These are phyloP conservation scores for Drosophila mulleri DNA, from an alignment of 2,888 invertebrate genomes.

Conservation along the genomic window DNA sequence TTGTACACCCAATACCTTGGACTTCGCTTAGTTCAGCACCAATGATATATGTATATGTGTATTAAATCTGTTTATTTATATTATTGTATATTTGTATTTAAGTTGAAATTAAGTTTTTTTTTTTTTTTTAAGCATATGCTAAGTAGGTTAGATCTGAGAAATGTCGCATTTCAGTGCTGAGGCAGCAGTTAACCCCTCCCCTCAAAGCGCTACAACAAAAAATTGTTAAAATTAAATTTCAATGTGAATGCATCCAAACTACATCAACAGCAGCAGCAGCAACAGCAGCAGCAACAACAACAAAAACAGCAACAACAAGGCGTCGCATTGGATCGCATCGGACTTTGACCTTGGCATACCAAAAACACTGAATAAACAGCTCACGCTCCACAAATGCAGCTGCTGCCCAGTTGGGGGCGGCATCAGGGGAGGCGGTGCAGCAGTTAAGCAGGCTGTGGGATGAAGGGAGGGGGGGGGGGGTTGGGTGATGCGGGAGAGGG, in stretches of 20 bases:
- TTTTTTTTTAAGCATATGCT: slow-evolving; percentile 7
- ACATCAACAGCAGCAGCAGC: slow-evolving; percentile 10
- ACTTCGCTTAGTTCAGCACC: slow-evolving; percentile 32
- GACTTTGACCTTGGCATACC: slow-evolving; percentile 57
- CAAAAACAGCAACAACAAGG: slow-evolving; percentile 9
- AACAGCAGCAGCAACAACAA: slow-evolving; percentile 3
- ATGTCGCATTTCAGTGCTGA: slow-evolving; percentile 26
- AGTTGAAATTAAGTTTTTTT: slow-evolving; percentile 3
- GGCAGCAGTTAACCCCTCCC: slow-evolving; percentile 7
- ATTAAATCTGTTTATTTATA: slow-evolving; percentile 9
- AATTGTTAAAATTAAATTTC: slow-evolving; percentile 33
- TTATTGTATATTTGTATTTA: slow-evolving; percentile 1
- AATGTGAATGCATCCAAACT: slow-evolving; percentile 43
- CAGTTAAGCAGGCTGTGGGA: background rate
- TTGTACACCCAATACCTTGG: slow-evolving; percentile 13
- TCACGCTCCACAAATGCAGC: slow-evolving; percentile 46
- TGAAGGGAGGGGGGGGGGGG: no score
- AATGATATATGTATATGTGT: slow-evolving; percentile 7
- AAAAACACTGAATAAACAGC: slow-evolving; percentile 31
- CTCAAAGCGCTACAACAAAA: background rate
- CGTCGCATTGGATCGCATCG: slow-evolving; percentile 34
- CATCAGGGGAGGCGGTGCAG: background rate
- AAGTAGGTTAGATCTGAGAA: slow-evolving; percentile 33
- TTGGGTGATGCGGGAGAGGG: background rate
- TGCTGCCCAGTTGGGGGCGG: slow-evolving; percentile 11